phyloP scores from a whole-genome alignment of 2,797 vertebrate genomes.

The Mareca strepera region DNA sequence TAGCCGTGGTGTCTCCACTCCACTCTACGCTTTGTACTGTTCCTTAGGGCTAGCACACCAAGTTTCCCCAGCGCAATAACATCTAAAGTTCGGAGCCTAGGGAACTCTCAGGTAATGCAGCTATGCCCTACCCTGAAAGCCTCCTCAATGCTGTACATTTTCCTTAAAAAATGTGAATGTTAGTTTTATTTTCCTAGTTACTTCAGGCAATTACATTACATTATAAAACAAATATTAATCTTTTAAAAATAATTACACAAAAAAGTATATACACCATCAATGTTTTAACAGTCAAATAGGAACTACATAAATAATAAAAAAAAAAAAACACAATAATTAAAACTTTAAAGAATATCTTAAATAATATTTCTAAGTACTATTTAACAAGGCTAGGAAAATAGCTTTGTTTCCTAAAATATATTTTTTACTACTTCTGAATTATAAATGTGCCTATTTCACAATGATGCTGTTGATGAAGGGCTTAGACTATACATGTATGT shows the following conservation, averaged over 20 bases:
- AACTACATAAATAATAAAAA: not conserved
- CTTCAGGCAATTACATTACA: too few relatives aligned
- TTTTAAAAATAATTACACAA: not conserved
- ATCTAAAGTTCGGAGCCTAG: too few relatives aligned
- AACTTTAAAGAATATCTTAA: not conserved
- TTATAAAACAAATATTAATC: not conserved
- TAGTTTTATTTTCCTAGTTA: too few relatives aligned
- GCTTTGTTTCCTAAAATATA: not conserved
- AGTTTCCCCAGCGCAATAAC: too few relatives aligned
- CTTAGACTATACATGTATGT: not conserved
- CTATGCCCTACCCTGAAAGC: too few relatives aligned
- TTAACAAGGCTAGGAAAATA: not conserved
- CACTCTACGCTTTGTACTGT: too few relatives aligned
- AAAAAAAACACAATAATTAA: not conserved
- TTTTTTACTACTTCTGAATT: not conserved
- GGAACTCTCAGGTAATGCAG: too few relatives aligned
- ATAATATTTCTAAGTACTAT: not conserved
- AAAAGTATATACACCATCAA: not conserved
- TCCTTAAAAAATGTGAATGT: too few relatives aligned
- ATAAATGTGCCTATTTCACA: not conserved
- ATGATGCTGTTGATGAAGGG: not conserved
- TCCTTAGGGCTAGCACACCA: too few relatives aligned
- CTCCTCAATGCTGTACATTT: too few relatives aligned
- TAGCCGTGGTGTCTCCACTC: too few relatives aligned
- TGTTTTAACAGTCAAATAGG: not conserved